phyloP scores from a whole-genome alignment of 64 coral and sea anemone genomes.

The Catalaphyllia jardinei region DNA sequence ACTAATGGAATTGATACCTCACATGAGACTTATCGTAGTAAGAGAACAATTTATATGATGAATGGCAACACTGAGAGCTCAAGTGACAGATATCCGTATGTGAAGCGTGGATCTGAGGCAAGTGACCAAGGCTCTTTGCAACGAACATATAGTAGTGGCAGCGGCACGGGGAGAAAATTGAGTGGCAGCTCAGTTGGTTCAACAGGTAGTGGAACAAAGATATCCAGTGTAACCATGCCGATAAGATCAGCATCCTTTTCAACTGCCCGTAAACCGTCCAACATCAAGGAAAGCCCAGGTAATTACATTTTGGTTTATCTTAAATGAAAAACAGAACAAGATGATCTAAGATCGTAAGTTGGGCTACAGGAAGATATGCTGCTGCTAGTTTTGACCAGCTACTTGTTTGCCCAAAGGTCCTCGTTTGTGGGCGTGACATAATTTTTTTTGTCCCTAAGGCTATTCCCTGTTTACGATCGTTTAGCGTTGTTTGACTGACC shows the following conservation, averaged over 20 bases:
- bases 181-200: slow-evolving; percentile 32
- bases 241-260: slow-evolving; percentile 69
- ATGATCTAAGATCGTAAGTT: too few relatives aligned
- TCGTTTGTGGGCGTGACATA: too few relatives aligned
- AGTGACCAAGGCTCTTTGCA: slow-evolving; percentile 28
- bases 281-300: slow-evolving; percentile 52
- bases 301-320: background rate
- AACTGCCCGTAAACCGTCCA: slow-evolving; percentile 38
- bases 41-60: slow-evolving; percentile 63
- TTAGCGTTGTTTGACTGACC: too few relatives aligned
- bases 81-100: slow-evolving; percentile 16
- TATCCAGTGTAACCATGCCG: slow-evolving; percentile 80
- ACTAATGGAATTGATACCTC: slow-evolving; percentile 33
- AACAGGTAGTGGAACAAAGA: slow-evolving; percentile 51
- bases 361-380: too few relatives aligned
- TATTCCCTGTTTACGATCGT: too few relatives aligned
- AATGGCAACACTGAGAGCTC: slow-evolving; percentile 50
- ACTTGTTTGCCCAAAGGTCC: too few relatives aligned
- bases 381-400: too few relatives aligned
- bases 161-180: slow-evolving; percentile 29
- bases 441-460: too few relatives aligned
- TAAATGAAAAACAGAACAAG: too few relatives aligned
- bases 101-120: slow-evolving; percentile 9
- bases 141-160: slow-evolving; percentile 47
- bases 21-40: slow-evolving; percentile 11